These are phyloP conservation scores for Accipiter virgatus DNA, from an alignment of 2,113 vertebrate genomes.

Conservation along the genomic window DNA sequence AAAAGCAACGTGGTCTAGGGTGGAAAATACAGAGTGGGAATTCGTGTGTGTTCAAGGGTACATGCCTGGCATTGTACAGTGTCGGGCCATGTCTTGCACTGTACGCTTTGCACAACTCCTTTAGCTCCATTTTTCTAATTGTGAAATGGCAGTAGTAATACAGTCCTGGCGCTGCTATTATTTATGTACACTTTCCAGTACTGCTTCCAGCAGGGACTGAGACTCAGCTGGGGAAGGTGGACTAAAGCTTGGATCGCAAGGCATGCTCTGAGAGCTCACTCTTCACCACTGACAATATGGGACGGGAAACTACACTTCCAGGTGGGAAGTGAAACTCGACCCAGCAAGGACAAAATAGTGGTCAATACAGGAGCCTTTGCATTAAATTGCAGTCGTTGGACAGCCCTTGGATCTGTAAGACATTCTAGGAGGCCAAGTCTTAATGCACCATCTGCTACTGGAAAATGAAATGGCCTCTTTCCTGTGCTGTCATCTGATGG, in stretches of 20 bases:
- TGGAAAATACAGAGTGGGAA: background rate
- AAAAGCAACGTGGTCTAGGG: background rate
- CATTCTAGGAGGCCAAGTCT: background rate
- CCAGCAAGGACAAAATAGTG: background rate
- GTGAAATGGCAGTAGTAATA: background rate
- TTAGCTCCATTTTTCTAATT: background rate
- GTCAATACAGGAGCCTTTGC: background rate
- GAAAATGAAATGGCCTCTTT: background rate
- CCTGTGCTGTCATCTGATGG: background rate
- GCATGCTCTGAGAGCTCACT: background rate
- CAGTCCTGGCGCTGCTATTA: background rate
- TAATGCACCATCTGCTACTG: background rate
- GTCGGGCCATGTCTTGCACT: background rate
- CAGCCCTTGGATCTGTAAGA: background rate
- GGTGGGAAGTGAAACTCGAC: background rate
- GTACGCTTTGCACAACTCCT: background rate
- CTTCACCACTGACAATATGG: background rate
- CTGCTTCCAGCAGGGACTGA: background rate
- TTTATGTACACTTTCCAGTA: background rate
- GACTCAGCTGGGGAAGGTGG: background rate
- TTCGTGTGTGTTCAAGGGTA: background rate
- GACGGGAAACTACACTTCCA: background rate
- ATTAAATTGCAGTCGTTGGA: background rate
- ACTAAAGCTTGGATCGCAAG: background rate
- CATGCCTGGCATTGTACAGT: background rate